These are phyloP conservation scores for Cryptoprocta ferox DNA, from an alignment of 2,797 vertebrate genomes.

Conservation along the genomic window DNA sequence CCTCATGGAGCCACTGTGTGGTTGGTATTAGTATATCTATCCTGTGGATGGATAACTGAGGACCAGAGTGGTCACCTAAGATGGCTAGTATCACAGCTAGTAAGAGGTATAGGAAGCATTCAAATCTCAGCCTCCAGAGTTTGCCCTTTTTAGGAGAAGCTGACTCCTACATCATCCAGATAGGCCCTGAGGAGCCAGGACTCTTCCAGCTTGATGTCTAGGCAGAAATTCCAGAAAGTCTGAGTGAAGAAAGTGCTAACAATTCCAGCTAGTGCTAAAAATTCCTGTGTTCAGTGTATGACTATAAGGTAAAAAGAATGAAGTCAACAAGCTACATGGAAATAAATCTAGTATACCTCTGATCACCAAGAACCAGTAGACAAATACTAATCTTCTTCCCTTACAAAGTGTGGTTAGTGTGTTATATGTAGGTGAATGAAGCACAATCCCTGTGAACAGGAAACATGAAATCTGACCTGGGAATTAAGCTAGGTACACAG, in stretches of 20 bases:
- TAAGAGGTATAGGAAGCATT: not conserved
- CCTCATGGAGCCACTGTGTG: no score
- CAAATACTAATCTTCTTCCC: not conserved
- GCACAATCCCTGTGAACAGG: not conserved
- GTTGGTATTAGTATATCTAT: not conserved
- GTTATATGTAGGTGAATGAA: not conserved
- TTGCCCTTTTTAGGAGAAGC: not conserved
- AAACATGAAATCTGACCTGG: not conserved
- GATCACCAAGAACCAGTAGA: not conserved
- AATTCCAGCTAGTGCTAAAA: not conserved
- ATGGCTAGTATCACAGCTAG: not conserved
- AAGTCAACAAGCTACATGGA: not conserved
- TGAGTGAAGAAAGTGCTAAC: not conserved
- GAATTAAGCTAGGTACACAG: not conserved
- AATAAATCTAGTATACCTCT: not conserved
- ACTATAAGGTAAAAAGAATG: not conserved
- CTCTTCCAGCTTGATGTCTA: not conserved
- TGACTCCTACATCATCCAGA: not conserved
- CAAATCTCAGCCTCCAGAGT: not conserved
- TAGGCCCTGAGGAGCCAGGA: not conserved
- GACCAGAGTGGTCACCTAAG: not conserved
- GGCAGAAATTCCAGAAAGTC: slow-evolving; percentile 10
- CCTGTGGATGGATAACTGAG: not conserved
- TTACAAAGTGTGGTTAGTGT: not conserved
- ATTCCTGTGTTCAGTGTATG: not conserved